These are phyloP conservation scores for Sminthurinus aureus DNA, from an alignment of 2,888 invertebrate genomes.

Conservation along the genomic window DNA sequence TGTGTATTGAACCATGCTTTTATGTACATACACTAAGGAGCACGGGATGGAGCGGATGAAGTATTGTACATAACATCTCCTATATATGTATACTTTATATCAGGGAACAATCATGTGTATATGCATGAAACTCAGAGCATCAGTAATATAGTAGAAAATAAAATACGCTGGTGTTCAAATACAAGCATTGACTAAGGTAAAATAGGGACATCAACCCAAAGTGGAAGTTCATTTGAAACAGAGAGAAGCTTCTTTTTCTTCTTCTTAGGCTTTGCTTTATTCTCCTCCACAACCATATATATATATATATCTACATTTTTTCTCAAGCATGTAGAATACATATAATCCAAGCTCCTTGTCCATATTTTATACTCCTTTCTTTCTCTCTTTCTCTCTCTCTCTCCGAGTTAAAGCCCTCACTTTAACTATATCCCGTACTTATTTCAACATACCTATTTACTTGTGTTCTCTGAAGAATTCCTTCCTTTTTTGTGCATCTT, in stretches of 20 bases:
- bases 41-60: background rate
- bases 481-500: background rate
- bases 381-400: background rate
- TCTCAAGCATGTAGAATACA: conserved; percentile 5
- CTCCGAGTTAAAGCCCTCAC: background rate
- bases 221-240: conserved; percentile 13
- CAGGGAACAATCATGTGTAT: no score
- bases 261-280: background rate
- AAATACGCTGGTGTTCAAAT: background rate
- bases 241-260: background rate
- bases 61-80: background rate
- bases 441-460: background rate
- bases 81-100: no score
- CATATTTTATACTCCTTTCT: background rate
- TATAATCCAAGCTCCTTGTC: conserved; percentile 4
- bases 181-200: conserved; percentile 5
- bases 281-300: conserved; percentile 2
- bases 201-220: conserved; percentile 21
- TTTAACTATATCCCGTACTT: background rate
- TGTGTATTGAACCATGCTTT: background rate
- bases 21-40: background rate
- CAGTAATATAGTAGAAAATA: background rate
- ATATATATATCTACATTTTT: background rate
- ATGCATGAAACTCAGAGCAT: background rate
- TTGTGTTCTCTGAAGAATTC: conserved; percentile 8